Percentiles rank a stretch among this genome's conserved stretches.
Conservation (phyloP, 2,113 vertebrate species). For the Corythaixoides concolor region DNA sequence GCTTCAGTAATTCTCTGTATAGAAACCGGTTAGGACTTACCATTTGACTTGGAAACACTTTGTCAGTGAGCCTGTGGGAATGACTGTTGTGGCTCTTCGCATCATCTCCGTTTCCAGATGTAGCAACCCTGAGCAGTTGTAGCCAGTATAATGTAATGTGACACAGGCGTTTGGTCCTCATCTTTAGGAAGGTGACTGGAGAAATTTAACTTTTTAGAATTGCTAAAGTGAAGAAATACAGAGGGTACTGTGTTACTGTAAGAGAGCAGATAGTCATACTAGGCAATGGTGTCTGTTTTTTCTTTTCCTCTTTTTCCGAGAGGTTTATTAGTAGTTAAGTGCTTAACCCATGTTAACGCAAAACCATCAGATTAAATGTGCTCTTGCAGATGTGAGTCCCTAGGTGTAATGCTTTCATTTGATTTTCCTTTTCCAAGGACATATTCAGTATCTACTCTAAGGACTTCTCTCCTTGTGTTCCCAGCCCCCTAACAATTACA, state of each 20-base stretch:
- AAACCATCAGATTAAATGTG: background rate
- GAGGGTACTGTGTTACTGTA: background rate
- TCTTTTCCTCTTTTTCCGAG: background rate
- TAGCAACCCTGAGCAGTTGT: background rate
- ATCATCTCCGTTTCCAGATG: background rate
- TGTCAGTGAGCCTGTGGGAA: slow-evolving; percentile 18
- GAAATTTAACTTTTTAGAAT: background rate
- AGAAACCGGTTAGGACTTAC: slow-evolving; percentile 28
- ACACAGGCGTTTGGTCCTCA: background rate
- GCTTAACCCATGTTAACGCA: background rate
- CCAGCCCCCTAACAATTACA: background rate
- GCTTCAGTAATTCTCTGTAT: slow-evolving; percentile 29
- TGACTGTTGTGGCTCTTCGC: background rate
- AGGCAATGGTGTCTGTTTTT: background rate
- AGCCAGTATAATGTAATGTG: background rate
- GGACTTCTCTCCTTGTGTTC: background rate
- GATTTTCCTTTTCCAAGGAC: background rate
- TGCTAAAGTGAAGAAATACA: background rate
- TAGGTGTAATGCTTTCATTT: background rate
- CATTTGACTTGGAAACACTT: slow-evolving; percentile 13
- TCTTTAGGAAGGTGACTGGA: slow-evolving; percentile 3
- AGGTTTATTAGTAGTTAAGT: background rate
- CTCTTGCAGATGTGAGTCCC: background rate
- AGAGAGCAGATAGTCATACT: background rate
- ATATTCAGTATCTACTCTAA: background rate